Evolutionary conservation across 2,888 invertebrate species (phyloP), one percentile per base, ranked within the genome.

Genomic region (Drosophila neotestacea): DNA sequence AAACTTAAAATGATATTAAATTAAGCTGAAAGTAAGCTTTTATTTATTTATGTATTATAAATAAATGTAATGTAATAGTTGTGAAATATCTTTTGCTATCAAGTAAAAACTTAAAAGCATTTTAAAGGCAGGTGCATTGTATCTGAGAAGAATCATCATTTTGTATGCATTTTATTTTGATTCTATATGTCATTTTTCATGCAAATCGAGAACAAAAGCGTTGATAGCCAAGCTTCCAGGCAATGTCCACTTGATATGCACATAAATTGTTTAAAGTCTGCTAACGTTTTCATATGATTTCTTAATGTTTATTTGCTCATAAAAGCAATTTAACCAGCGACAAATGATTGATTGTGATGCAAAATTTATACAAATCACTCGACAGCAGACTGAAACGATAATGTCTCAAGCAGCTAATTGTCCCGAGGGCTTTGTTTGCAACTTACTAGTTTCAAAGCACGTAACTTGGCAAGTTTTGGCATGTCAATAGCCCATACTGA

Each of bases 291-390:
- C 60, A 60, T 78, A 59, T 70, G 78, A 79, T 71, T 79, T 71
- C 72, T 60, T 75, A 81, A 81, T 85, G 88, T 86, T 88, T 85
- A 84, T 78, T 76, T 88, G 76, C 78, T 85, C 74, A 73, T 22
- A 70, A 76, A 75, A 68, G 79, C 83, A 77, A 81, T 82, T 76
- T 52, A 52, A 59, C n/a, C 70, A 42, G 50, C 77, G 74, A 82
- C 82, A 85, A 72, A 72, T 87, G 85, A 85, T 85, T 79, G 88
- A 89, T 89, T 79, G 88, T 82, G 85, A 89, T 87, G 88, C 80
- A 65, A 79, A 82, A 64, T 74, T 72, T 87, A 87, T 81, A 89
- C 85, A 85, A 85, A 85, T 85, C 83, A 83, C 64, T 54, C 47
- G 56, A 39, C 58, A 36, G 32, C 60, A 50, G 59, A 56, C 65